A percentile compares a stretch with the other conserved stretches of the same genome.
Evolutionary conservation across 2,888 invertebrate species (phyloP).

Genomic region (Cenopis cana): DNA sequence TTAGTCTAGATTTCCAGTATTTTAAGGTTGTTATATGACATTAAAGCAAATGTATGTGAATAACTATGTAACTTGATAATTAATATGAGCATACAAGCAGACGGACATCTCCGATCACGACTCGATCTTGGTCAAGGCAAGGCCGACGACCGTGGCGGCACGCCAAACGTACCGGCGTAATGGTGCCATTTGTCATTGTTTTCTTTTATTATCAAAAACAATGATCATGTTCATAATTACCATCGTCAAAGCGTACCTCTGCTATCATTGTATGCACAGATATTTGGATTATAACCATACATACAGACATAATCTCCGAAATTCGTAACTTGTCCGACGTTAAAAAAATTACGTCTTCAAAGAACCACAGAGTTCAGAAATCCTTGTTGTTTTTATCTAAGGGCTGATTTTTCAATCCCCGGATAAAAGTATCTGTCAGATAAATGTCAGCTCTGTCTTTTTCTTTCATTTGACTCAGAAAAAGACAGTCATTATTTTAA

Average conservation of each 20-base stretch:
- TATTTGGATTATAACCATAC: slow-evolving; percentile 7
- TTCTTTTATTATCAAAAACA: slow-evolving; percentile 70
- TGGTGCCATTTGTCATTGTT: slow-evolving; percentile 67
- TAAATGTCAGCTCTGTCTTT: no score
- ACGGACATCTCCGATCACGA: slow-evolving; percentile 65
- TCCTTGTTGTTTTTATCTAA: background rate
- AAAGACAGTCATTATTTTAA: no score
- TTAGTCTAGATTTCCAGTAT: slow-evolving; percentile 16
- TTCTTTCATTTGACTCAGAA: no score
- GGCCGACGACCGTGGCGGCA: slow-evolving; percentile 77
- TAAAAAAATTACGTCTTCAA: background rate
- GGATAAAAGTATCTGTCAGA: no score
- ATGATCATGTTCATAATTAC: slow-evolving; percentile 56
- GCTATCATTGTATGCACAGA: background rate
- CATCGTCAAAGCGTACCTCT: slow-evolving; percentile 19
- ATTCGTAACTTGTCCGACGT: slow-evolving; percentile 14
- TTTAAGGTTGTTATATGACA: slow-evolving; percentile 33
- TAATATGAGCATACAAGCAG: slow-evolving; percentile 64
- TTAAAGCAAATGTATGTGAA: slow-evolving; percentile 58
- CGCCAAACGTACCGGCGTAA: slow-evolving; percentile 70
- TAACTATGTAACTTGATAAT: slow-evolving; percentile 60
- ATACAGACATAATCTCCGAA: background rate
- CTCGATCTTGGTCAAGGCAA: slow-evolving; percentile 81
- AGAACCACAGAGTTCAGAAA: no score
- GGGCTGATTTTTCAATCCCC: no score